Conservation (phyloP, 2,888 invertebrate species). For the Mechanitis mazaeus region DNA sequence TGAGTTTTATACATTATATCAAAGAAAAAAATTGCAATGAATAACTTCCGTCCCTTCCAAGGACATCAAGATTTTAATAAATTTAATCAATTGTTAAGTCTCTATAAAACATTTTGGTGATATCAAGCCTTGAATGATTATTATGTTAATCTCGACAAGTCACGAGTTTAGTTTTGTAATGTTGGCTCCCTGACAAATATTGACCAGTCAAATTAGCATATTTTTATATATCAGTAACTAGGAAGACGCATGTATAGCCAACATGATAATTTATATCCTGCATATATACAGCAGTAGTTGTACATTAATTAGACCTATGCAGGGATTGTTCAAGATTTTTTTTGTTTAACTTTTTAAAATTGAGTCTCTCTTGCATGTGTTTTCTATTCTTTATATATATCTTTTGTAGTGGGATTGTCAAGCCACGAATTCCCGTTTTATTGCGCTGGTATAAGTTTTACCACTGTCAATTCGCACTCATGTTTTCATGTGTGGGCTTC, state of each 20-base stretch:
- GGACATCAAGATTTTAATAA: too few species aligned
- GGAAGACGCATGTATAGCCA: not conserved
- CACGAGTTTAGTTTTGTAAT: not conserved
- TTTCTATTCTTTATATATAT: too few species aligned
- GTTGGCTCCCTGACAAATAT: conserved; percentile 1
- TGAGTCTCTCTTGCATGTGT: not conserved
- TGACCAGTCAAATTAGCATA: not conserved
- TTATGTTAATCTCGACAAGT: not conserved
- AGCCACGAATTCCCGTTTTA: conserved; percentile 20
- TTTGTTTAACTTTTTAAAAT: too few species aligned
- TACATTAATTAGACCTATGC: not conserved
- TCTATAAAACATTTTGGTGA: not conserved
- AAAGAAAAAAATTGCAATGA: too few species aligned
- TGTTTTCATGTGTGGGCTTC: not conserved
- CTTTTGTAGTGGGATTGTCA: not conserved
- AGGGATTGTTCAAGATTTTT: not conserved
- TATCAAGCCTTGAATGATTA: not conserved
- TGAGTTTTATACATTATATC: too few species aligned
- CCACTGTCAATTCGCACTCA: conserved; percentile 20
- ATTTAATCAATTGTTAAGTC: too few species aligned
- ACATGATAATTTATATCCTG: not conserved
- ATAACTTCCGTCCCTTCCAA: too few species aligned
- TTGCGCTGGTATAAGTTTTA: conserved; percentile 23
- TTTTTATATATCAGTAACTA: not conserved
- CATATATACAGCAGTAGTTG: too few species aligned